A percentile compares a stretch with the other conserved stretches of the same genome.
phyloP scores from a whole-genome alignment of 2,888 invertebrate species.

The Drosophila subsilvestris region DNA sequence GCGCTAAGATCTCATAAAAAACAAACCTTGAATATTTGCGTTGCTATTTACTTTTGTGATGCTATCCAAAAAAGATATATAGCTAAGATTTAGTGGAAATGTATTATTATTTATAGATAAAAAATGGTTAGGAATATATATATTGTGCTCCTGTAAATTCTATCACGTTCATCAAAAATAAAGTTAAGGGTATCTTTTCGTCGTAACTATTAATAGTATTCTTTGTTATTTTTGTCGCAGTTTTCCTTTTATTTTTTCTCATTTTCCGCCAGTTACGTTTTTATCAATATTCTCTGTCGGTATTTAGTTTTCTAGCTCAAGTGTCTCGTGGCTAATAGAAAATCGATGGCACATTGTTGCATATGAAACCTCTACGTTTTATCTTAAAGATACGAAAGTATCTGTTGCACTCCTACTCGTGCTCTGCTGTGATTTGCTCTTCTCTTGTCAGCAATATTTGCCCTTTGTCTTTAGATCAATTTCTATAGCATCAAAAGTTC shows the following conservation, averaged over 20 bases:
- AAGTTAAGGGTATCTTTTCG: constrained; percentile 10
- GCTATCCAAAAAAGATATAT: no score
- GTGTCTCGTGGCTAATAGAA: constrained; percentile 66
- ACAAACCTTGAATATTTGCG: no score
- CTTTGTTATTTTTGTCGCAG: constrained; percentile 16
- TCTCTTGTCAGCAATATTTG: constrained; percentile 31
- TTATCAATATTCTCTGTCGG: constrained; percentile 48
- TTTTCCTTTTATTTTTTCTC: constrained; percentile 23
- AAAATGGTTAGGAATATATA: background rate
- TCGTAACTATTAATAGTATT: constrained; percentile 11
- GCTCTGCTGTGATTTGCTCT: background rate
- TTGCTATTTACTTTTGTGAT: no score
- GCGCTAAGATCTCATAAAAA: no score
- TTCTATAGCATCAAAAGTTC: constrained; percentile 31
- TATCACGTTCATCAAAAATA: background rate
- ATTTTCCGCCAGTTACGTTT: constrained; percentile 37
- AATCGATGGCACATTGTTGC: constrained; percentile 74
- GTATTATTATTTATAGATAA: no score
- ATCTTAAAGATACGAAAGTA: constrained; percentile 17
- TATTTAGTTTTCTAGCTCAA: constrained; percentile 56
- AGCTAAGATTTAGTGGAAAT: no score
- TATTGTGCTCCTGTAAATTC: background rate
- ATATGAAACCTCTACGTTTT: constrained; percentile 30
- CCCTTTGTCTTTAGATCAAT: constrained; percentile 40
- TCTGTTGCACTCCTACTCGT: background rate